Conservation (phyloP, 2,797 vertebrate species). For the Eurystomus glaucurus region DNA sequence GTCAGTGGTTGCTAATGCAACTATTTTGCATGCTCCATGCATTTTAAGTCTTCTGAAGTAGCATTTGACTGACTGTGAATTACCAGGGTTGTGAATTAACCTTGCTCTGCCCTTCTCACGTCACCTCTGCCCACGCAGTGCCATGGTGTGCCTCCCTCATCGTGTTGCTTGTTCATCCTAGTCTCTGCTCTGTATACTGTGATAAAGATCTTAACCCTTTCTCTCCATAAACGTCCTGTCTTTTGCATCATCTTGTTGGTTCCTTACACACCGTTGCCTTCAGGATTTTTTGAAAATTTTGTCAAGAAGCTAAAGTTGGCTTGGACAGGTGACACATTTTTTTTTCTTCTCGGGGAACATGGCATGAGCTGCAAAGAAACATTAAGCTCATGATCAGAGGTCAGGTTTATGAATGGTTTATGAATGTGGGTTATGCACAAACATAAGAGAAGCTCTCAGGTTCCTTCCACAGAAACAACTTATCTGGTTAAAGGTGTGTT, state of each 20-base stretch:
- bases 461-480: neutral
- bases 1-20: neutral
- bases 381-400: neutral
- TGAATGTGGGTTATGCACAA: neutral
- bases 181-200: neutral
- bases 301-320: neutral
- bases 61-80: neutral
- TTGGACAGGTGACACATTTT: neutral
- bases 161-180: neutral
- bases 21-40: neutral
- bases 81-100: neutral
- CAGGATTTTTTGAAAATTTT: neutral
- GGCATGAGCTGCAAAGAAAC: neutral
- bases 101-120: neutral
- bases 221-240: neutral
- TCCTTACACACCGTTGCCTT: neutral
- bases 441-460: fast-evolving
- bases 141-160: fast-evolving
- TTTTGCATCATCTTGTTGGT: neutral
- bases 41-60: neutral
- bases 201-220: neutral
- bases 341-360: neutral
- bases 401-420: neutral
- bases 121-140: neutral
- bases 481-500: neutral